Conservation (phyloP, 2,113 vertebrate species). For the Brevimyrus niger region DNA sequence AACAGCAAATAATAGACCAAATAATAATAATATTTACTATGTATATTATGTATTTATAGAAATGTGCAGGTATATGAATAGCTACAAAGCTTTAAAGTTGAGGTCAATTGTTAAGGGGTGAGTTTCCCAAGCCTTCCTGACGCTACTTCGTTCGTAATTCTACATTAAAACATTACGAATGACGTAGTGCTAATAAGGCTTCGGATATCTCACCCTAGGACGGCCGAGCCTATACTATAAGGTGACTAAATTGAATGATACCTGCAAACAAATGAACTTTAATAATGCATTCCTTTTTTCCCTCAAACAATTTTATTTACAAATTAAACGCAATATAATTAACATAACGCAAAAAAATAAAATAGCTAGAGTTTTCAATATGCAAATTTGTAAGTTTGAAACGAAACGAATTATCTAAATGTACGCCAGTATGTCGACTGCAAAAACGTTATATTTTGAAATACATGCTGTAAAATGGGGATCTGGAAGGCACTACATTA, state of each 20-base stretch:
- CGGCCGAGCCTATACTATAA: background rate
- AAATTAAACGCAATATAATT: background rate
- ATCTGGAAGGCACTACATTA: background rate
- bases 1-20: background rate
- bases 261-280: background rate
- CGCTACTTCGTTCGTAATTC: too few relatives aligned
- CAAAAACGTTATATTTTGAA: background rate
- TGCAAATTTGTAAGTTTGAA: background rate
- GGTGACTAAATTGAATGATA: background rate
- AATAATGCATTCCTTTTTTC: background rate
- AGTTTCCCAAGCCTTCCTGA: too few relatives aligned
- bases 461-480: background rate
- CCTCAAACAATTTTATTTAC: background rate
- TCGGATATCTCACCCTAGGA: background rate
- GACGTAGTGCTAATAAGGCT: too few relatives aligned
- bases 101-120: background rate
- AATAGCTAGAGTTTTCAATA: background rate
- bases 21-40: background rate
- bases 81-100: background rate
- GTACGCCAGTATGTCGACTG: background rate
- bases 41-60: background rate
- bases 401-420: background rate
- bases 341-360: background rate
- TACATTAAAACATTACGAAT: too few relatives aligned
- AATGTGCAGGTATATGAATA: background rate